Conservation (phyloP, 2,888 invertebrate genomes). For the Hyppa rectilinea region DNA sequence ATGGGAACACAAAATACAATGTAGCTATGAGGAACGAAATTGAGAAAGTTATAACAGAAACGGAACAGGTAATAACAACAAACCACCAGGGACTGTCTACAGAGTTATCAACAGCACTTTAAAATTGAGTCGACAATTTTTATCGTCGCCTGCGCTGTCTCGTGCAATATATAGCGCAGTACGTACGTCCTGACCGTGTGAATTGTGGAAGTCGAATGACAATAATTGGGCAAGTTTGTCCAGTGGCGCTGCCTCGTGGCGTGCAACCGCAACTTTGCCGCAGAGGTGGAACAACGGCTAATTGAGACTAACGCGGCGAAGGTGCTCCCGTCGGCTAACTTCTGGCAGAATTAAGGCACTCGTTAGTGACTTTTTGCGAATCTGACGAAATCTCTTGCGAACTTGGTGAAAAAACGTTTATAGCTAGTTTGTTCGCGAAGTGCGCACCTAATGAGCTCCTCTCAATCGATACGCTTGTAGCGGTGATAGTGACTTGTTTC, state of each 20-base stretch:
- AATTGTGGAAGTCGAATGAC: conserved; percentile 72
- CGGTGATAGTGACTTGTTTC: conserved; percentile 52
- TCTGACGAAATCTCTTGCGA: conserved; percentile 81
- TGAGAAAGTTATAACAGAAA: conserved; percentile 58
- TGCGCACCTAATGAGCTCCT: conserved; percentile 67
- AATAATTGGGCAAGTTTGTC: conserved; percentile 81
- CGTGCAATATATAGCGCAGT: conserved; percentile 38
- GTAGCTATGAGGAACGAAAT: conserved; percentile 37
- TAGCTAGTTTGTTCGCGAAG: conserved; percentile 72
- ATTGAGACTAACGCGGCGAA: conserved; percentile 79
- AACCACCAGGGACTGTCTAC: conserved; percentile 42
- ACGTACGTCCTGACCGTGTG: conserved; percentile 44
- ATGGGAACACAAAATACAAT: conserved; percentile 35
- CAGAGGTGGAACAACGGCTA: conserved; percentile 75
- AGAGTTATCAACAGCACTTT: conserved; percentile 53
- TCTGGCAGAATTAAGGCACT: conserved; percentile 84
- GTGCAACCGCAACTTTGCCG: conserved; percentile 61
- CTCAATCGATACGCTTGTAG: conserved; percentile 57
- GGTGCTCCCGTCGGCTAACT: conserved; percentile 78
- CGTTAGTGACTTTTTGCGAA: conserved; percentile 86
- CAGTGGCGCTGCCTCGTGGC: conserved; percentile 67
- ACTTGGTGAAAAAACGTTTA: conserved; percentile 81
- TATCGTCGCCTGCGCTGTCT: conserved; percentile 19
- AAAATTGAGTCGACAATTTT: conserved; percentile 61
- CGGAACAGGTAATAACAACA: conserved; percentile 49